Evolutionary conservation across 2,888 invertebrate genomes (phyloP).

Genomic region (Xestia c-nigrum): DNA sequence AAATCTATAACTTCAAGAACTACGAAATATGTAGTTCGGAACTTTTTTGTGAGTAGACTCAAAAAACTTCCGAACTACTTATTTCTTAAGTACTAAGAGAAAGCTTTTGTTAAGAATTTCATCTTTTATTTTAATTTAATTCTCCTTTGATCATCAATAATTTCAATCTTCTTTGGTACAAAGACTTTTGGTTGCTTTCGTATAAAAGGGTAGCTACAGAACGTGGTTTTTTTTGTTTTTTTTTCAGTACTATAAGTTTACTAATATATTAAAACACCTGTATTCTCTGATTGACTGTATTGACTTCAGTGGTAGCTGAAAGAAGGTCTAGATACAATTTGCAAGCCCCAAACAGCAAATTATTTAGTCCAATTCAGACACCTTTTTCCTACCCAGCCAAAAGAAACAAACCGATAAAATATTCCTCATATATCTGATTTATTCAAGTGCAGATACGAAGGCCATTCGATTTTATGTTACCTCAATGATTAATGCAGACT

Average conservation of each 20-base stretch:
- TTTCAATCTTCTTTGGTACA: not conserved
- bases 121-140: not conserved
- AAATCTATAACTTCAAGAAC: too few relatives aligned
- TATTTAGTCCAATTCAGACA: slow-evolving; percentile 23
- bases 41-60: too few relatives aligned
- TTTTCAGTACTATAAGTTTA: not conserved
- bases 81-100: not conserved
- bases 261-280: not conserved
- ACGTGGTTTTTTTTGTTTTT: not conserved
- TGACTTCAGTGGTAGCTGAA: too few relatives aligned
- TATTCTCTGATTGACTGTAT: too few relatives aligned
- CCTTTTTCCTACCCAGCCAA: not conserved
- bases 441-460: slow-evolving; percentile 56
- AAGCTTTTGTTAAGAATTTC: slow-evolving; percentile 11
- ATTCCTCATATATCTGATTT: slow-evolving; percentile 61
- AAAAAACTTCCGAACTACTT: not conserved
- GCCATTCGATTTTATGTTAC: slow-evolving; percentile 62
- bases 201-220: not conserved
- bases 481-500: slow-evolving; percentile 63
- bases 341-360: slow-evolving; percentile 11
- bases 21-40: too few relatives aligned
- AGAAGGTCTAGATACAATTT: not conserved
- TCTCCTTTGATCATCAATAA: not conserved
- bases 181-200: not conserved
- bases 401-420: slow-evolving; percentile 43